Base-by-base conservation (phyloP, 2,888 invertebrate genomes). In the Netelia fuscicornis region DNA sequence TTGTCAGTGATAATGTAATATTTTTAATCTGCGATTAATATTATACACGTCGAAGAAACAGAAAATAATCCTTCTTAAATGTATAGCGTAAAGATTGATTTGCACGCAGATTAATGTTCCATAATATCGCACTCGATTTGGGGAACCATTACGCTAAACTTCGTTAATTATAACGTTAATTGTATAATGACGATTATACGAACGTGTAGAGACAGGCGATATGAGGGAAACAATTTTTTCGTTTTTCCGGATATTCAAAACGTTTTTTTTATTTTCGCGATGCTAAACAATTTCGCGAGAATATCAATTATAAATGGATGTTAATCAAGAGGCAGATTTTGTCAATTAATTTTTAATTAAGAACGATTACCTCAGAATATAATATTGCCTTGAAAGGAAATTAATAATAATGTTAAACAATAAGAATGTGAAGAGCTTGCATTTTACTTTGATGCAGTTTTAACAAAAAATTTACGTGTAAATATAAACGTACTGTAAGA, bases 91-190 rank as follows among this genome's bases (percentile, higher is more conserved):
- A 65, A 72, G 23, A 30, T 85, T 48, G 44, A 82, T 67, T 76
- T 23, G 70, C 82, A 80, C 85, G 67, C 67, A 79, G 85, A 82
- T 85, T 79, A 76, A 79, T 82, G 75, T 85, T 75, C 68, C 78
- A 81, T 79, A 37, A 76, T 75, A 71, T 30, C 56, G 85, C 82
- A 79, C 79, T 71, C 52, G 17, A 85, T 82, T 71, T 76, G 86
- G 86, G 84, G 83, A 87, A 86, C 17, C 67, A 87, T 74, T 81
- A 87, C 85, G 86, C 86, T 87, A 77, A 83, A 83, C 30, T 75
- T 78, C 23, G 67, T 71, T 62, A 44, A 81, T 70, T 78, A 81
- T 72, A 71, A 17, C 37, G 37, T 56, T 70, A 64, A 71, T 48
- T 68, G 17, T 65, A 56, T 65, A 80, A 83, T 80, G 56, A 70